Evolutionary conservation across 2,888 invertebrate genomes (phyloP).

Genomic region (Amphipyra berbera): DNA sequence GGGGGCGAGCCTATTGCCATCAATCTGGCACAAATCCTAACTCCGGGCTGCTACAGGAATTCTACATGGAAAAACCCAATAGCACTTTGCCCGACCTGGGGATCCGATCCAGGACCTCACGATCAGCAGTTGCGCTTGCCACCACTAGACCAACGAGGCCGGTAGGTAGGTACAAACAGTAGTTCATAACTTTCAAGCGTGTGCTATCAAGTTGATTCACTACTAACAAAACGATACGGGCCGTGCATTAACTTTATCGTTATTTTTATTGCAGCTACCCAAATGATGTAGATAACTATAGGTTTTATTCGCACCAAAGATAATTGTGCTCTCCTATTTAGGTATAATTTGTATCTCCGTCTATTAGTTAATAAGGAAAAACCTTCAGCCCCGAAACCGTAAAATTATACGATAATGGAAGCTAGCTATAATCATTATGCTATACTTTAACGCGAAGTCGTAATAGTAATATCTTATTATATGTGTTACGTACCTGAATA

Average conservation of each 20-base stretch:
- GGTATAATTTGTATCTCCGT: slow-evolving; percentile 45
- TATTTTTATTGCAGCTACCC: slow-evolving; percentile 41
- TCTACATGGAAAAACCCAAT: too few species aligned
- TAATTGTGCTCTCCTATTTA: slow-evolving; percentile 46
- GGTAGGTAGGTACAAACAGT: too few species aligned
- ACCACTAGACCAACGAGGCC: too few species aligned
- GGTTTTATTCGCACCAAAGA: slow-evolving; percentile 42
- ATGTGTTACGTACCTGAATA: slow-evolving; percentile 35
- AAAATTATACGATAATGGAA: slow-evolving; percentile 60
- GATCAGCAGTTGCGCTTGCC: too few species aligned
- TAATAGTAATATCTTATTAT: slow-evolving; percentile 46
- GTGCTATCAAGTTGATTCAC: too few species aligned
- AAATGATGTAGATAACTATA: slow-evolving; percentile 36
- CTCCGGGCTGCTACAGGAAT: too few species aligned
- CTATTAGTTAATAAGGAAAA: slow-evolving; percentile 59
- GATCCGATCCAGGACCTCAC: too few species aligned
- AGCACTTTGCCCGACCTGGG: too few species aligned
- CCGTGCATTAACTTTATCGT: slow-evolving; percentile 38
- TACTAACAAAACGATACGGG: slow-evolving; percentile 9
- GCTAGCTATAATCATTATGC: slow-evolving; percentile 50
- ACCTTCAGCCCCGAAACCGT: slow-evolving; percentile 43
- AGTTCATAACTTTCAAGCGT: too few species aligned
- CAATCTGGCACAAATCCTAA: too few species aligned
- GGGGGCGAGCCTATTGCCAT: too few species aligned
- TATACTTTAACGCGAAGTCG: slow-evolving; percentile 33